Evolutionary conservation across 2,113 vertebrate genomes (phyloP).

Genomic region (Alces alces): DNA sequence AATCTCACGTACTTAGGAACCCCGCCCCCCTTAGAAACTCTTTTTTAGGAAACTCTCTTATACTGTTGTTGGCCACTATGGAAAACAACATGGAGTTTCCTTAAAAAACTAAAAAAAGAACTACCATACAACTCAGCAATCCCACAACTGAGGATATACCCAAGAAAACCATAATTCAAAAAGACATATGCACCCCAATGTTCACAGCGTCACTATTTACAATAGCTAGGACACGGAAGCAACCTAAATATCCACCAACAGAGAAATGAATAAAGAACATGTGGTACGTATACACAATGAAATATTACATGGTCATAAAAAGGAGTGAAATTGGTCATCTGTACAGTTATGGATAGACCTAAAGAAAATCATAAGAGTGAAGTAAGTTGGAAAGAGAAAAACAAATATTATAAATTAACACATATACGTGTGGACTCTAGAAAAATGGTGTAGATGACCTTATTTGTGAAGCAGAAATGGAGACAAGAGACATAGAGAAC

Average conservation of each 20-base stretch:
- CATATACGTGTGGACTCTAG: background rate
- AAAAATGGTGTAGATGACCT: background rate
- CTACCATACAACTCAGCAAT: background rate
- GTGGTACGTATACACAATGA: background rate
- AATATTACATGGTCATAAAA: background rate
- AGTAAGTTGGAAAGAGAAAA: background rate
- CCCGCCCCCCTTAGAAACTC: fast-evolving
- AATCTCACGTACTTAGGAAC: background rate
- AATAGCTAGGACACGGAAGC: background rate
- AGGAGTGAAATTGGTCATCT: background rate
- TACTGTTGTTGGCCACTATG: background rate
- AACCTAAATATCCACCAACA: background rate
- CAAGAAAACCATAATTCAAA: background rate
- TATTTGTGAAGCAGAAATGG: background rate
- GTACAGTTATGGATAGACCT: background rate
- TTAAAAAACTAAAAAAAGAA: background rate
- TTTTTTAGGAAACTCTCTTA: background rate
- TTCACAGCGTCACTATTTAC: background rate
- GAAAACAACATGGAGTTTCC: background rate
- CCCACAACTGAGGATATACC: background rate
- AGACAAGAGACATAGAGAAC: background rate
- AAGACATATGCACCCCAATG: background rate
- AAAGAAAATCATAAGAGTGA: background rate
- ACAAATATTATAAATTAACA: background rate
- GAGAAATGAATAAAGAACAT: background rate